Percentiles rank a stretch among this genome's conserved stretches.
Conservation (phyloP, 92 coral and sea anemone genomes). For the Heteractis magnifica region DNA sequence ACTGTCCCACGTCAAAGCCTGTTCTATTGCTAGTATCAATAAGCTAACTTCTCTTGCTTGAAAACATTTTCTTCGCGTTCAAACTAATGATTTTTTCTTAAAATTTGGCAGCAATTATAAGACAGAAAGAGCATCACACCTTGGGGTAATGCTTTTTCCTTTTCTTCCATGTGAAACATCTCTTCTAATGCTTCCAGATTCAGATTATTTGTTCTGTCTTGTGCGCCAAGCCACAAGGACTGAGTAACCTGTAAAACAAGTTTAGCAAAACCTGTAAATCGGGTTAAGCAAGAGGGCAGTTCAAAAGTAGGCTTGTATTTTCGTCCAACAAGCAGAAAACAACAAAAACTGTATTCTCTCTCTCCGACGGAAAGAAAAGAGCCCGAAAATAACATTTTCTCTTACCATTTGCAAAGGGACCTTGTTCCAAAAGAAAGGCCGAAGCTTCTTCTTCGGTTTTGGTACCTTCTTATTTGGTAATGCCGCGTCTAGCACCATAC, state of each 20-base stretch:
- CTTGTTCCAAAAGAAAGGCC: constrained; percentile 96
- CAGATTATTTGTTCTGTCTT: constrained; percentile 69
- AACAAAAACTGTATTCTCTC: too few species aligned
- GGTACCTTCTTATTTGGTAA: constrained; percentile 53
- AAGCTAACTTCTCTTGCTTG: too few species aligned
- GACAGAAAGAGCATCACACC: constrained; percentile 34
- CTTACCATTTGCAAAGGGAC: constrained; percentile 88
- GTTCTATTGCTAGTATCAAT: too few species aligned
- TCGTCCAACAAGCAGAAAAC: neutral
- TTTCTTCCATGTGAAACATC: constrained; percentile 88
- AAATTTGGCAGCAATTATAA: too few species aligned
- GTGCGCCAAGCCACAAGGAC: constrained; percentile 78
- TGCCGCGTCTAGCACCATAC: constrained; percentile 44
- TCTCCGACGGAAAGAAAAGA: too few species aligned
- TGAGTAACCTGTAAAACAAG: constrained; percentile 61
- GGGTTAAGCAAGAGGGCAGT: neutral
- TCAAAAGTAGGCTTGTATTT: neutral
- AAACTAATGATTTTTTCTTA: too few species aligned
- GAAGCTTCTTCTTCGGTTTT: constrained; percentile 74
- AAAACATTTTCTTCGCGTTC: too few species aligned
- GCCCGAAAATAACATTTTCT: too few species aligned
- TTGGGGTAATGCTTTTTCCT: constrained; percentile 49
- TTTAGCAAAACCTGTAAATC: constrained; percentile 2
- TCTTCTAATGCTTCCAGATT: constrained; percentile 81
- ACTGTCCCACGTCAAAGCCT: too few species aligned